Conservation (phyloP, 2,113 vertebrate species). For the Petaurus breviceps region DNA sequence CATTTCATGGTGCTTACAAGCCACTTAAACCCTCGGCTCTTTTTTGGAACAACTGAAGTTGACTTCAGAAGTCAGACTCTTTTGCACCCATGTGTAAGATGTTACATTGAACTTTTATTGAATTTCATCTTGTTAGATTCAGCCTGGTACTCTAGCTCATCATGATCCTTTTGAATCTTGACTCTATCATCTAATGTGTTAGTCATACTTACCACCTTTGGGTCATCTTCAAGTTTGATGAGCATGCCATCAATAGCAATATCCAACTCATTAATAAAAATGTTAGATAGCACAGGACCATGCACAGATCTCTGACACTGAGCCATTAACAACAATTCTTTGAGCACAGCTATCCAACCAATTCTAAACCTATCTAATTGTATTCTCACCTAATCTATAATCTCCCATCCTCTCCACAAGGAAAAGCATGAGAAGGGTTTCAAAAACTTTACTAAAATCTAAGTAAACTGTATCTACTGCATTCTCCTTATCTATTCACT, state of each 20-base stretch:
- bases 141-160: not conserved
- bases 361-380: not conserved
- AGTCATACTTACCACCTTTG: not conserved
- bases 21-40: not conserved
- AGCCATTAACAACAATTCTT: not conserved
- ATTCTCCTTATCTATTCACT: not conserved
- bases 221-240: not conserved
- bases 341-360: not conserved
- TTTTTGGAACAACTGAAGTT: not conserved
- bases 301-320: not conserved
- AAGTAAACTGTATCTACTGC: not conserved
- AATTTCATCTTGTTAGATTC: not conserved
- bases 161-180: not conserved
- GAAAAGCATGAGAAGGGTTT: not conserved
- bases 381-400: not conserved
- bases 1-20: not conserved
- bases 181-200: not conserved
- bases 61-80: not conserved
- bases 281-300: not conserved
- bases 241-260: not conserved
- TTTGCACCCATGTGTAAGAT: not conserved
- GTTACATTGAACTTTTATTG: not conserved
- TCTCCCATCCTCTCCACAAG: not conserved
- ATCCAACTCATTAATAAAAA: not conserved
- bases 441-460: not conserved